These are phyloP conservation scores for Baronia brevicornis DNA, from an alignment of 2,888 invertebrate species.

Conservation along the genomic window DNA sequence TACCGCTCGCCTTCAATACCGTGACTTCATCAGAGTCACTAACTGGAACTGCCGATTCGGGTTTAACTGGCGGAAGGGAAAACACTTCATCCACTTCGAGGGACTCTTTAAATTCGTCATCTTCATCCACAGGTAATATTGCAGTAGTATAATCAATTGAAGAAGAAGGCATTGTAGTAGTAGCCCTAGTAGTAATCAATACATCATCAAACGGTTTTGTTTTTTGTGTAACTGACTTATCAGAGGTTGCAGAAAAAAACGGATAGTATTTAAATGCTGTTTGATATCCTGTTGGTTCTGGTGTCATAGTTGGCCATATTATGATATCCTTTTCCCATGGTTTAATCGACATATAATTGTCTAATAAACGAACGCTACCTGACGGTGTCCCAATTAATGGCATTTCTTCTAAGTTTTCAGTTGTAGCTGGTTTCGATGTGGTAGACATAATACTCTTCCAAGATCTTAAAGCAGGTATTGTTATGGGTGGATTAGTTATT, in stretches of 20 bases:
- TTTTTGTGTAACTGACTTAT: conserved; percentile 39
- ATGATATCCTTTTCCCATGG: conserved; percentile 62
- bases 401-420: conserved; percentile 41
- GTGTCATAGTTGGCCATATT: conserved; percentile 51
- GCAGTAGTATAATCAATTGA: conserved; percentile 41
- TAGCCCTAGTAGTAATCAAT: conserved; percentile 51
- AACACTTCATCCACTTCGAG: conserved; percentile 66
- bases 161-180: conserved; percentile 34
- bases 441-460: conserved; percentile 53
- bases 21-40: conserved; percentile 60
- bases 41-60: conserved; percentile 39
- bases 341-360: conserved; percentile 50
- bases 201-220: conserved; percentile 53
- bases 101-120: conserved; percentile 65
- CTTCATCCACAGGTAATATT: conserved; percentile 61
- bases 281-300: conserved; percentile 48
- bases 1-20: conserved; percentile 52
- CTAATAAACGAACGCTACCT: conserved; percentile 43
- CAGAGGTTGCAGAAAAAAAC: conserved; percentile 37
- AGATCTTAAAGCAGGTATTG: conserved; percentile 67
- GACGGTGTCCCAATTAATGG: conserved; percentile 45
- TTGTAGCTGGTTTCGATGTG: conserved; percentile 45
- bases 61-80: conserved; percentile 57
- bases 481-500: conserved; percentile 64
- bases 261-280: conserved; percentile 51